Percentiles rank a stretch among this genome's conserved stretches.
Conservation (phyloP, 2,797 vertebrate species). For the Microctenopoma stevenorrisi region DNA sequence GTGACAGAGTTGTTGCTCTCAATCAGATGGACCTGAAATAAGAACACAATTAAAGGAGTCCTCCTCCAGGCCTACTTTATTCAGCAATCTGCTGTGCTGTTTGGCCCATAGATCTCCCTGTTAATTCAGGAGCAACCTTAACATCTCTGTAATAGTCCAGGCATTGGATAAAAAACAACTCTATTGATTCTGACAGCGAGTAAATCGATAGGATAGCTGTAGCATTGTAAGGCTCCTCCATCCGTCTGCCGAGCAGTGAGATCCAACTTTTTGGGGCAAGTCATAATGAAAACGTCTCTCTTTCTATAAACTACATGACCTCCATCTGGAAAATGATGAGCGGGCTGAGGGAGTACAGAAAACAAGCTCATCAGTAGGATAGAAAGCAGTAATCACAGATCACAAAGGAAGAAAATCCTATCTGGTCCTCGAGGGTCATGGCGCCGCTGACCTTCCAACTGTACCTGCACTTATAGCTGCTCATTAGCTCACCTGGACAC, state of each 20-base stretch:
- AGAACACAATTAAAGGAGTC: constrained; percentile 14
- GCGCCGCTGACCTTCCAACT: too few relatives aligned
- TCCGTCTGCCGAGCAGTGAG: constrained; percentile 4
- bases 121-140: constrained; percentile 50
- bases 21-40: background rate
- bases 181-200: constrained; percentile 62
- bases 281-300: constrained; percentile 51
- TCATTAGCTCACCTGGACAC: too few relatives aligned
- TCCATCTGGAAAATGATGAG: constrained; percentile 62
- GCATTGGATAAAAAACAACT: constrained; percentile 45
- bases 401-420: constrained; percentile 27
- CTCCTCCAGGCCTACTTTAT: constrained; percentile 14
- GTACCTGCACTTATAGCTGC: too few relatives aligned
- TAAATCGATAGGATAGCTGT: constrained; percentile 64
- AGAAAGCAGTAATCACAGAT: constrained; percentile 29
- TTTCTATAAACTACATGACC: constrained; percentile 44
- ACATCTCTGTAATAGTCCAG: constrained; percentile 23
- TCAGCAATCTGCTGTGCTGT: constrained; percentile 19
- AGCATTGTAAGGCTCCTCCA: constrained; percentile 42
- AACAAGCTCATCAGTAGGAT: constrained; percentile 32
- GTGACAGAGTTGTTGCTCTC: background rate
- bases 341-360: constrained; percentile 13
- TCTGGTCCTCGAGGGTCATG: too few relatives aligned
- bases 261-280: constrained; percentile 33
- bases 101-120: constrained; percentile 46